Evolutionary conservation across 2,888 invertebrate genomes (phyloP), one percentile per base, ranked within the genome.

Genomic region (Drosophila mayaguana): DNA sequence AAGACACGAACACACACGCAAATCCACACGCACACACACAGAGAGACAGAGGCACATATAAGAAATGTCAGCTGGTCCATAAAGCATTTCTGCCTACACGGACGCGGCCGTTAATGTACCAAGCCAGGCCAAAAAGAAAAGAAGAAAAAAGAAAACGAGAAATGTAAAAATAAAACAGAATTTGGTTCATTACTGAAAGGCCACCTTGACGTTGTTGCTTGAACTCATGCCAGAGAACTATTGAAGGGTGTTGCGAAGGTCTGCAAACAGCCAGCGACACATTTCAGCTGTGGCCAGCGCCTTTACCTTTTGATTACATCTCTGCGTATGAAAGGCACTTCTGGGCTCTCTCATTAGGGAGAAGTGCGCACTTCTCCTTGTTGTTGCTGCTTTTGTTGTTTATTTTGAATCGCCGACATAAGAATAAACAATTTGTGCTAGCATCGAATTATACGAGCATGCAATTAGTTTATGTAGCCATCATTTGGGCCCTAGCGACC

Each of bases 141-240:
- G 25, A 46, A 22, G 16, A 66, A 78, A 74, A 22, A 22, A 22
- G 16, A 66, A 1, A 8, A 78, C 71, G 18, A n/a, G 59, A 78
- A 74, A 70, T 72, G 63, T 81, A 78, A 87, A 84, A 88, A 84
- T 83, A 85, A 83, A 70, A 65, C 78, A 65, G 78, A 85, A 86
- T 80, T 88, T 86, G 82, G 83, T 88, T 86, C 85, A 86, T 86
- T 83, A 88, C 88, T 86, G 69, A 82, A 72, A 74, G 63, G 72
- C 80, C 80, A 88, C 85, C 85, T 86, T 86, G 88, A 86, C 86
- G 88, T 88, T 86, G 88, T 76, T 73, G 76, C 87, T 86, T 88
- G 84, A 86, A 88, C 88, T 86, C 81, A 50, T 62, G 82, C 76
- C 83, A 86, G 83, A 75, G 75, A 88, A 81, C 80, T 88, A 81